Conservation (phyloP, 2,797 vertebrate species). For the Alauda arvensis region DNA sequence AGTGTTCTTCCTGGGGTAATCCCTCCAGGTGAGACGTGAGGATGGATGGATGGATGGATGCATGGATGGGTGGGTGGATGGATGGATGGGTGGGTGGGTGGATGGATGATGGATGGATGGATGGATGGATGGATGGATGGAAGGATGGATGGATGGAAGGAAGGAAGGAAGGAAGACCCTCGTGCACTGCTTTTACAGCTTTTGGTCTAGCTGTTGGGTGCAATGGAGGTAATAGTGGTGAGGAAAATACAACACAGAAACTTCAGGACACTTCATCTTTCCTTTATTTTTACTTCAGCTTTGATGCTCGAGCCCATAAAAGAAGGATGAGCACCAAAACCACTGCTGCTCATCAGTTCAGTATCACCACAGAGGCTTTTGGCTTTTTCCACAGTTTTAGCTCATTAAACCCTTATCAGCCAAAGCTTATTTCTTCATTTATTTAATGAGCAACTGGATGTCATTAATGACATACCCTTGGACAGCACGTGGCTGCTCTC, state of each 20-base stretch:
- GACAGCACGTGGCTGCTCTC: neutral
- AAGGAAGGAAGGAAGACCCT: neutral
- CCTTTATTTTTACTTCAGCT: neutral
- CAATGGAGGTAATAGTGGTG: no score
- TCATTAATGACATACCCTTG: neutral
- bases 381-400: neutral
- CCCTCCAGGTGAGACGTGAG: neutral
- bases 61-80: neutral
- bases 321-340: neutral
- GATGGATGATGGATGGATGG: no score
- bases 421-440: constrained; percentile 9
- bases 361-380: neutral
- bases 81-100: neutral
- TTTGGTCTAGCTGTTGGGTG: neutral
- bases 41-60: neutral
- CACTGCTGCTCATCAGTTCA: neutral
- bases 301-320: neutral
- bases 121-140: no score
- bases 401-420: neutral
- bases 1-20: neutral
- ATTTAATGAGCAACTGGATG: neutral
- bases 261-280: neutral
- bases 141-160: neutral
- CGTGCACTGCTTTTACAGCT: neutral
- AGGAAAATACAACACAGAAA: neutral